Conservation (phyloP, 1,140 invertebrate genomes). For the Sinella curviseta region DNA sequence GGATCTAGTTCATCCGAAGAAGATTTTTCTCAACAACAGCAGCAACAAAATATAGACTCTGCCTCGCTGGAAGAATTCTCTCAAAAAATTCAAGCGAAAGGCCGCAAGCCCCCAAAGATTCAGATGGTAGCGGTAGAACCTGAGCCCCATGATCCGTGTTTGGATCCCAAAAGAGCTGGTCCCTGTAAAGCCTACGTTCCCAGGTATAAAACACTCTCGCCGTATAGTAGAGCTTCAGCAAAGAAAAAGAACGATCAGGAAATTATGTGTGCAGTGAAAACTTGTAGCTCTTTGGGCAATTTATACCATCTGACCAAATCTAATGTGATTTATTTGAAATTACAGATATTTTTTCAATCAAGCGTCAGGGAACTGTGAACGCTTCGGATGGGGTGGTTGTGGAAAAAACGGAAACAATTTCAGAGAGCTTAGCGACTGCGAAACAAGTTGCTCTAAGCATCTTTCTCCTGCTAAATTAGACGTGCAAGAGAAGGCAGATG, state of each 20-base stretch:
- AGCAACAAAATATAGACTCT: constrained; percentile 29
- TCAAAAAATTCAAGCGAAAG: constrained; percentile 9
- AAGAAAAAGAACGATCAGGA: background rate
- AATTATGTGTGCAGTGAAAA: background rate
- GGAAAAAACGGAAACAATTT: constrained; percentile 87
- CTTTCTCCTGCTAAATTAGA: background rate
- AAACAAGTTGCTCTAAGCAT: constrained; percentile 65
- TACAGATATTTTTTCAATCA: constrained; percentile 40
- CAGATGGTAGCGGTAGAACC: background rate
- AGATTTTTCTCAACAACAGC: constrained; percentile 30
- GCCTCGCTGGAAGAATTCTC: constrained; percentile 25
- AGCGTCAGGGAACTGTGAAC: constrained; percentile 42
- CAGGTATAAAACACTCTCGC: constrained; percentile 29
- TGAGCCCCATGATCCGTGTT: constrained; percentile 31
- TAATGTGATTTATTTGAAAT: constrained; percentile 16
- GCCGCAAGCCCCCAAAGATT: background rate
- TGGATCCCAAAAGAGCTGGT: constrained; percentile 31
- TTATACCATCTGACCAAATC: background rate
- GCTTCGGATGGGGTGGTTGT: constrained; percentile 86
- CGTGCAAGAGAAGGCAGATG: background rate
- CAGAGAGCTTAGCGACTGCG: constrained; percentile 72
- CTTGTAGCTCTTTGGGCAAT: background rate
- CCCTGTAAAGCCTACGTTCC: constrained; percentile 36
- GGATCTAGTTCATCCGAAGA: constrained; percentile 13
- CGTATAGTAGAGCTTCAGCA: no score